A percentile compares a stretch with the other conserved stretches of the same genome.
phyloP scores from a whole-genome alignment of 2,113 vertebrate species.

The Craseonycteris thonglongyai region DNA sequence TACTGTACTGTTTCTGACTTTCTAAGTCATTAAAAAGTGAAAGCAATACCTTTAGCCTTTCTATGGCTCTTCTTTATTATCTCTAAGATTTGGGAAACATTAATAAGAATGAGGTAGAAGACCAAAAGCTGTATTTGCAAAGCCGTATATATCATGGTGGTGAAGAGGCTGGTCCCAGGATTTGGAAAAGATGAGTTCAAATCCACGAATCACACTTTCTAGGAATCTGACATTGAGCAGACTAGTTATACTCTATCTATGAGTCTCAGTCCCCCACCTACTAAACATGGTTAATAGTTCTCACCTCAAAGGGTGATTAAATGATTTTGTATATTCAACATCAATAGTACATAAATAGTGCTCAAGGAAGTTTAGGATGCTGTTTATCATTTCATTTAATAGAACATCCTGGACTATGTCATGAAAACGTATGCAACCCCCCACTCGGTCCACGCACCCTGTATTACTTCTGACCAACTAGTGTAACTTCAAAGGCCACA shows the following conservation, averaged over 20 bases:
- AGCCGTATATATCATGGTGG: not conserved
- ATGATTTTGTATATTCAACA: not conserved
- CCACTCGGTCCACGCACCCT: not conserved
- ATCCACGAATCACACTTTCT: not conserved
- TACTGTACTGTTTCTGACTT: not conserved
- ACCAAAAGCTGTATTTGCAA: not conserved
- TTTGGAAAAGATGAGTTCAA: not conserved
- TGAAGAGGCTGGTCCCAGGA: not conserved
- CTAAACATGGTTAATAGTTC: not conserved
- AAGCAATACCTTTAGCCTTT: not conserved
- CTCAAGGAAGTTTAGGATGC: not conserved
- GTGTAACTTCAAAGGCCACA: not conserved
- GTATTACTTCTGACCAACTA: not conserved
- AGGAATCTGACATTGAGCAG: not conserved
- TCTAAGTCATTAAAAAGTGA: not conserved
- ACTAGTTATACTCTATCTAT: not conserved
- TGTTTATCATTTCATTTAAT: not conserved
- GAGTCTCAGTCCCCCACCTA: not conserved
- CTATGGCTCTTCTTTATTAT: not conserved
- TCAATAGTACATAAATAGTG: not conserved
- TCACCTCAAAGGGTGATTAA: not conserved
- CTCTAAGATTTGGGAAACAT: not conserved
- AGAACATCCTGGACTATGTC: not conserved
- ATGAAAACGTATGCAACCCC: not conserved
- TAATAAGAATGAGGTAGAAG: not conserved